Evolutionary conservation across 2,113 vertebrate species (phyloP), one percentile per base, ranked within the genome.

Genomic region (Polypterus senegalus): DNA sequence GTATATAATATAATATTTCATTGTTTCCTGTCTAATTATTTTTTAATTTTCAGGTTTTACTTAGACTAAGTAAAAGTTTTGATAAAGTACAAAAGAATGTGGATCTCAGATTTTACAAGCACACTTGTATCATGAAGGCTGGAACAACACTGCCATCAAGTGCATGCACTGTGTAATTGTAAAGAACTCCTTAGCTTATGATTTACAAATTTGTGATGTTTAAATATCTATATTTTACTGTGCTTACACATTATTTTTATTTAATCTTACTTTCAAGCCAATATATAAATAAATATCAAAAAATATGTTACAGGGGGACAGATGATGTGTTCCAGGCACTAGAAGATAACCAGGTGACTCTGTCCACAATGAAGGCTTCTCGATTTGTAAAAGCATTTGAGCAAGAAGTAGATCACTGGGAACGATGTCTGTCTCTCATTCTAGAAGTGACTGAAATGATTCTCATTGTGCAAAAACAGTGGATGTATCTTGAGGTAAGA

Each of bases 401-500:
- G 73, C 81, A 75, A 65, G 81, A 88, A 1, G 89, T 93, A 74
- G 89, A 94, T 72, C 65, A 61, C 57, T 93, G 92, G 92, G 91
- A 92, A 51, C 81, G 82, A n/a, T 79, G 66, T 60, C 87, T 94
- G 7, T 91, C 89, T 6, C 86, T 82, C 6, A 82, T 92, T 53
- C 68, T 91, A 72, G 92, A 95, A 66, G 88, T 88, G 47, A 83
- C 83, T 1, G 91, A 95, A 73, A 88, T 83, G 78, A 66, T 89
- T 55, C 85, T 93, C 7, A 85, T 76, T 0, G 88, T 91, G 9
- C 92, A 95, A 67, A 79, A 84, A 4, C 89, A 92, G 71, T 95
- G 92, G 92, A 84, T 92, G 78, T 92, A 92, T 69, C 77, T 95
- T 11, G 89, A 95, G 89, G 92, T 92, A 72, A 69, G 27, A 27